Percentiles rank a stretch among this genome's conserved stretches.
These are phyloP conservation scores for Nycticorax nycticorax DNA, from an alignment of 2,113 vertebrate genomes.

Conservation along the genomic window DNA sequence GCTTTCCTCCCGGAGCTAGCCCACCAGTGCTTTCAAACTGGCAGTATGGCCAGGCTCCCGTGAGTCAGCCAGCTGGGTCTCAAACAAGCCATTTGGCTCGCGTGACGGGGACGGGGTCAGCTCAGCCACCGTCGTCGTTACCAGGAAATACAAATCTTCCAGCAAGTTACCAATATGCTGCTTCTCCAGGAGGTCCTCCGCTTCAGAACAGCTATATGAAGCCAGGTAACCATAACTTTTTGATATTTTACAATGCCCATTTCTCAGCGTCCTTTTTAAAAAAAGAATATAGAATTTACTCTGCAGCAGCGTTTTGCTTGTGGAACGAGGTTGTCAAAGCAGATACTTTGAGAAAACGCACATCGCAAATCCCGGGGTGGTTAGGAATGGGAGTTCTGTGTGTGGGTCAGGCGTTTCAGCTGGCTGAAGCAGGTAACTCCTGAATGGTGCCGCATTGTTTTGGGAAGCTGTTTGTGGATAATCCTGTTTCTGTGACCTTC, in stretches of 20 bases:
- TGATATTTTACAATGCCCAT: fast-evolving
- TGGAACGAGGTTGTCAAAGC: background rate
- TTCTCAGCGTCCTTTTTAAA: background rate
- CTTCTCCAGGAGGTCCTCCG: conserved; percentile 67
- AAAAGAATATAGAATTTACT: background rate
- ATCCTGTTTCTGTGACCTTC: background rate
- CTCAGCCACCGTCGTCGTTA: background rate
- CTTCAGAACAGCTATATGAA: conserved; percentile 77
- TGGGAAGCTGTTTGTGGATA: background rate
- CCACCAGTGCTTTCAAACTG: conserved; percentile 75
- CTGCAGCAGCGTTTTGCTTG: background rate
- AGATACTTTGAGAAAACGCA: background rate
- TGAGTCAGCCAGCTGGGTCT: conserved; percentile 54
- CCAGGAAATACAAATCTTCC: conserved; percentile 70
- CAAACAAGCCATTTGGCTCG: conserved; percentile 74
- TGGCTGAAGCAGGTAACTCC: background rate
- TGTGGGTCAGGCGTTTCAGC: background rate
- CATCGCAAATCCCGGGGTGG: background rate
- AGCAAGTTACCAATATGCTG: conserved; percentile 67
- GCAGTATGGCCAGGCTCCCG: conserved; percentile 77
- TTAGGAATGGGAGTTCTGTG: background rate
- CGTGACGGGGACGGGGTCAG: background rate
- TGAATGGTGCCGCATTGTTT: fast-evolving
- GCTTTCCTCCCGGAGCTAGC: conserved; percentile 76
- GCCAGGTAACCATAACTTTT: conserved; percentile 55